phyloP scores from a whole-genome alignment of 2,113 vertebrate species.

The Tachycineta bicolor region DNA sequence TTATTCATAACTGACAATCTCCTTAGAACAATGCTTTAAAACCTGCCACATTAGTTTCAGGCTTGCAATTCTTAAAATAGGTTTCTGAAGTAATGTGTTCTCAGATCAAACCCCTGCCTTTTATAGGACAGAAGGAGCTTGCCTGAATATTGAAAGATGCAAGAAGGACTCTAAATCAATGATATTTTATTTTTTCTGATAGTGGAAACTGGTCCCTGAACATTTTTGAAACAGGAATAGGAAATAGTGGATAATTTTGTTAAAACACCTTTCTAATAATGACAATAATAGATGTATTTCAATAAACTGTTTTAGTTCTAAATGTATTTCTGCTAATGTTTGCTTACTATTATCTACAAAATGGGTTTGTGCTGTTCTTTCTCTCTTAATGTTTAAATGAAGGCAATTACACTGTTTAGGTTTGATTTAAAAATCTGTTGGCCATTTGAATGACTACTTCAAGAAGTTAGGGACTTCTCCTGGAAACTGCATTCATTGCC shows the following conservation, averaged over 20 bases:
- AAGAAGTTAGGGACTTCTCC: background rate
- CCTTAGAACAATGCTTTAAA: background rate
- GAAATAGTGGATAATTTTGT: background rate
- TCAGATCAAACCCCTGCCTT: background rate
- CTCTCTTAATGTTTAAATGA: background rate
- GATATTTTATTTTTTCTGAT: background rate
- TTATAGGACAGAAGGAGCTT: background rate
- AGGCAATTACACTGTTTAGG: background rate
- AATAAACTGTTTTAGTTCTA: background rate
- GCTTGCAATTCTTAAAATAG: background rate
- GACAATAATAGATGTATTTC: background rate
- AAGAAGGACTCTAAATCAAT: background rate
- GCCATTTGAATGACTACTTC: background rate
- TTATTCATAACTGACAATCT: background rate
- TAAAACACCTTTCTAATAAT: background rate
- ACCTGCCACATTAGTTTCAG: background rate
- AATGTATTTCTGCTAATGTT: background rate
- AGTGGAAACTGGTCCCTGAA: background rate
- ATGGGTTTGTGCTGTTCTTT: background rate
- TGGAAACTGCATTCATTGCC: background rate
- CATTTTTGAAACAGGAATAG: background rate
- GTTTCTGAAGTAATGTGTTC: background rate
- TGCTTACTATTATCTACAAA: background rate
- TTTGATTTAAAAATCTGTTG: background rate
- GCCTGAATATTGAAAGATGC: background rate